These are phyloP conservation scores for Hoplodrina blanda DNA, from an alignment of 2,888 invertebrate species.

Conservation along the genomic window DNA sequence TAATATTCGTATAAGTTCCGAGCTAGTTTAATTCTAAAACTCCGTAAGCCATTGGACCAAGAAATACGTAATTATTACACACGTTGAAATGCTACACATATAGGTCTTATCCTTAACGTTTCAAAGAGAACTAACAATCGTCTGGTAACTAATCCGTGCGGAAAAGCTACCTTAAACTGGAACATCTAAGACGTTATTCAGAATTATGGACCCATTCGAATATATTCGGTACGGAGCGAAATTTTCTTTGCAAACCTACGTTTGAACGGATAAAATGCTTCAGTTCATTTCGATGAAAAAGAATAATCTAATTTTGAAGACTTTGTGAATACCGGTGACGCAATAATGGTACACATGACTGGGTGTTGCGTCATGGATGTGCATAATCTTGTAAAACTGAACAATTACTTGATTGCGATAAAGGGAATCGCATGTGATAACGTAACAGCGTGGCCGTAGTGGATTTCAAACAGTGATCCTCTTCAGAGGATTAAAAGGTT, in stretches of 20 bases:
- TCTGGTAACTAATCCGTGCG: neutral
- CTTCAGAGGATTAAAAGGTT: neutral
- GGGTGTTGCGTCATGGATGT: slow-evolving; percentile 24
- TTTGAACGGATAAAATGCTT: slow-evolving; percentile 12
- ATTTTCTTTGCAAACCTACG: slow-evolving; percentile 1
- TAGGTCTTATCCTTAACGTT: neutral
- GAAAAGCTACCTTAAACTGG: slow-evolving; percentile 1
- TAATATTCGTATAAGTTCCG: neutral
- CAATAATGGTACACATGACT: slow-evolving; percentile 17
- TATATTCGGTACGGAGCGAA: slow-evolving; percentile 16
- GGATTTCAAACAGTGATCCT: slow-evolving; percentile 9
- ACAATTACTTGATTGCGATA: slow-evolving; percentile 38
- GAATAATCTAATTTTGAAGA: slow-evolving; percentile 33
- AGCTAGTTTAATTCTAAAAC: neutral
- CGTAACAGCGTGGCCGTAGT: neutral
- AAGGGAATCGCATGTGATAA: slow-evolving; percentile 26
- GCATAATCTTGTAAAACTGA: slow-evolving; percentile 29
- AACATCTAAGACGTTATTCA: slow-evolving; percentile 6
- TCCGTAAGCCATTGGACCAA: neutral
- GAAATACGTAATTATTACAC: neutral
- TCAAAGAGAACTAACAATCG: neutral
- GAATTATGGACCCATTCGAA: slow-evolving; percentile 10
- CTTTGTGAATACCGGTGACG: slow-evolving; percentile 32
- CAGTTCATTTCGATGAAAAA: slow-evolving; percentile 23
- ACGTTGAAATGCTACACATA: slow-evolving; percentile 5